Percentiles rank a stretch among this genome's conserved stretches.
phyloP scores from a whole-genome alignment of 2,797 vertebrate species.

The Sebastes trivittatus region DNA sequence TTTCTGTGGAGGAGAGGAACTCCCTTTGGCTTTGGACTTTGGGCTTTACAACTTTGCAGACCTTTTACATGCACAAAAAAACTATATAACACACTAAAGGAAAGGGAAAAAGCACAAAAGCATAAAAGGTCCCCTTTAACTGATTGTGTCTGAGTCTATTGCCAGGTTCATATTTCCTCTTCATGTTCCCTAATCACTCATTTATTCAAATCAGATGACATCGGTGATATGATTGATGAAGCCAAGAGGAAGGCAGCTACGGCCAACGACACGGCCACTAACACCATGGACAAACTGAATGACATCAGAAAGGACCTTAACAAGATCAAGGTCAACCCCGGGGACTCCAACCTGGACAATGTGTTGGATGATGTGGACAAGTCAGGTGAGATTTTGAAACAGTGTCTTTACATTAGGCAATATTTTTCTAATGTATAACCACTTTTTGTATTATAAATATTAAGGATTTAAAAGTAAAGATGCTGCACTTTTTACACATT shows the following conservation, averaged over 20 bases:
- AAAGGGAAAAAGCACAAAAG: neutral
- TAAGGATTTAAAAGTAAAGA: neutral
- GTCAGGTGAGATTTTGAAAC: conserved; percentile 78
- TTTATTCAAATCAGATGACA: conserved; percentile 80
- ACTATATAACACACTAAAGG: neutral
- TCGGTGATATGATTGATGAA: conserved; percentile 75
- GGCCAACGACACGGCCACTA: conserved; percentile 78
- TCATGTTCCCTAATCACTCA: neutral
- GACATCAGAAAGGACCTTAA: conserved; percentile 85
- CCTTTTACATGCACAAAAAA: neutral
- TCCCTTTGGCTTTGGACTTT: neutral
- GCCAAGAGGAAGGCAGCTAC: conserved; percentile 83
- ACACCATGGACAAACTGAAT: conserved; percentile 83
- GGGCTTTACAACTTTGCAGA: neutral
- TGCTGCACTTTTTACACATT: neutral
- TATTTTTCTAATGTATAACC: neutral
- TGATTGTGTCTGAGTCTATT: neutral
- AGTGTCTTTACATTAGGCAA: neutral
- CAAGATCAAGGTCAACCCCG: conserved; percentile 76
- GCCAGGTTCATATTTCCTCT: neutral
- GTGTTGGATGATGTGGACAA: conserved; percentile 86
- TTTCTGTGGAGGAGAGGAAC: neutral
- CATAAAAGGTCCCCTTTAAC: neutral
- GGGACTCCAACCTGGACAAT: conserved; percentile 75
- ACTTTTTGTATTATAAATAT: neutral